Evolutionary conservation across 2,797 vertebrate genomes (phyloP).

Genomic region (Sitta carolinensis): DNA sequence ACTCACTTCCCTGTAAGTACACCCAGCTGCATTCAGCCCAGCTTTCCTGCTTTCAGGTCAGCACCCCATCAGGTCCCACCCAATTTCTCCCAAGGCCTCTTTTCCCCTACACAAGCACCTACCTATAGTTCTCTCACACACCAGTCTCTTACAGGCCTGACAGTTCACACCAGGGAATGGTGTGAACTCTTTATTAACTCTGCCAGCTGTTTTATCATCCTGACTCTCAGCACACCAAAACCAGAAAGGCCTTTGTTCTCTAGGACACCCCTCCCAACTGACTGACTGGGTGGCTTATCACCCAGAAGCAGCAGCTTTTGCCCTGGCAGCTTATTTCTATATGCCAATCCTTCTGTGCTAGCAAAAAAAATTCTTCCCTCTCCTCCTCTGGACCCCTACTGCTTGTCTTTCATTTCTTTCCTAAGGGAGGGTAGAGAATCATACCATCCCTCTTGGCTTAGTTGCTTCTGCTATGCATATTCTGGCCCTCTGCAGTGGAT

Average conservation of each 20-base stretch:
- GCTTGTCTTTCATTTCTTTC: constrained; percentile 28
- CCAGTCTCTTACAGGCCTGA: not conserved
- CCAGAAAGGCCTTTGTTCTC: constrained; percentile 68
- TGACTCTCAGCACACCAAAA: constrained; percentile 51
- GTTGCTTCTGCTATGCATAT: not conserved
- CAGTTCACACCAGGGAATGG: constrained; percentile 30
- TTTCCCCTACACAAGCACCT: not conserved
- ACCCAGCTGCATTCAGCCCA: not conserved
- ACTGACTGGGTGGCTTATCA: constrained; percentile 74
- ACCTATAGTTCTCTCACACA: not conserved
- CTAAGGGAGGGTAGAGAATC: not conserved
- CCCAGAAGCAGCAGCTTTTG: constrained; percentile 63
- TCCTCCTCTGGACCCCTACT: not conserved
- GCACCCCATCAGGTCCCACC: not conserved
- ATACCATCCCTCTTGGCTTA: not conserved
- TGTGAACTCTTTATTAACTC: constrained; percentile 50
- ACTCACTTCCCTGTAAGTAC: not conserved
- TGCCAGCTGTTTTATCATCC: constrained; percentile 73
- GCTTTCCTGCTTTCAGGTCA: not conserved
- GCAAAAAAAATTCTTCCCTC: not conserved
- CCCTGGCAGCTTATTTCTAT: constrained; percentile 61
- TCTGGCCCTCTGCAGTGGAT: not conserved
- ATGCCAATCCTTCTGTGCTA: constrained; percentile 15
- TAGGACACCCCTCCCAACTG: constrained; percentile 30
- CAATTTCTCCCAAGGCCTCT: not conserved